Conservation (phyloP, 2,888 invertebrate genomes). For the Nysson spinosus region DNA sequence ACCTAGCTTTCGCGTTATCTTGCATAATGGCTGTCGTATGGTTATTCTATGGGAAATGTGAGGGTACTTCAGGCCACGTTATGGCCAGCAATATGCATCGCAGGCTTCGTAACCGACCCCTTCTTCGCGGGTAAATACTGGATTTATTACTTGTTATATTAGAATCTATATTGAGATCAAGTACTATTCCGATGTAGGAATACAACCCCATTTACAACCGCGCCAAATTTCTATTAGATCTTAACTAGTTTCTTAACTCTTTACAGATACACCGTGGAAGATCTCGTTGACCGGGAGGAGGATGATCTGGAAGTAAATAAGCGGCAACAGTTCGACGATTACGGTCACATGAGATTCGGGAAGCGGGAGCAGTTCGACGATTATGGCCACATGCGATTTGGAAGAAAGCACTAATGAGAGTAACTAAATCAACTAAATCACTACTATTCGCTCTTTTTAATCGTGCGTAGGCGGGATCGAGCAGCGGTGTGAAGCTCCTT, state of each 20-base stretch:
- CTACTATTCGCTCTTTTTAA: too few species aligned
- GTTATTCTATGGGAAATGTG: constrained; percentile 53
- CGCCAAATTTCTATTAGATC: background rate
- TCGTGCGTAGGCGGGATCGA: too few species aligned
- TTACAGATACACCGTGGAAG: constrained; percentile 54
- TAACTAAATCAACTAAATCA: too few species aligned
- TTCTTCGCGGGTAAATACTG: constrained; percentile 47
- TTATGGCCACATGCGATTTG: constrained; percentile 87
- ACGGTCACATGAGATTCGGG: constrained; percentile 82
- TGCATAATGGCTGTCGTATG: constrained; percentile 51
- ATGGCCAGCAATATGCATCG: constrained; percentile 50
- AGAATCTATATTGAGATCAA: background rate
- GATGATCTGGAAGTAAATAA: constrained; percentile 78
- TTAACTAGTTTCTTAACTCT: too few species aligned
- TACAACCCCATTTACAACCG: background rate
- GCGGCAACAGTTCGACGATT: constrained; percentile 80
- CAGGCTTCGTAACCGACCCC: constrained; percentile 48
- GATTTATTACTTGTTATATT: background rate
- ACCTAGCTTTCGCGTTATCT: constrained; percentile 45
- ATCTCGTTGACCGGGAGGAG: constrained; percentile 76
- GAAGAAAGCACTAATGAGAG: constrained; percentile 78
- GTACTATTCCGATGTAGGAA: background rate
- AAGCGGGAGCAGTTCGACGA: constrained; percentile 85
- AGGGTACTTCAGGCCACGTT: constrained; percentile 49
- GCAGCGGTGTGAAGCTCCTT: too few species aligned